Base-by-base conservation (phyloP, 2,888 invertebrate species). In the Cyaniris semiargus region DNA sequence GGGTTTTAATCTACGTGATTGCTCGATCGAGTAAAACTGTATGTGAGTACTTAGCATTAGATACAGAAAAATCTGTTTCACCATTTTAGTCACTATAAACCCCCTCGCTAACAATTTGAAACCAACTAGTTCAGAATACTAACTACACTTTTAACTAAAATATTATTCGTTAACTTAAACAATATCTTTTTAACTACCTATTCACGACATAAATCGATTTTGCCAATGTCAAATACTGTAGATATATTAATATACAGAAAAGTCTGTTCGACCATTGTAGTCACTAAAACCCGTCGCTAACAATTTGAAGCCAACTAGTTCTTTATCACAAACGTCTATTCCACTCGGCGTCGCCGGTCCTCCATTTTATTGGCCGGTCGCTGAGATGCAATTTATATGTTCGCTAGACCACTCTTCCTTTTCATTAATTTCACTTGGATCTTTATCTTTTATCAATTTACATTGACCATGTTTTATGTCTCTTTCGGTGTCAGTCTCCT, bases 241-340 rank as follows among this genome's bases (percentile, higher is more conserved):
- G 48, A 48, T 48, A 21, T 6, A 58, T 3, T 1, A 56, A 27
- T 27, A 23, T 60, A 23, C 21, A 23, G 27, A 31, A 66, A 15
- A 10, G 27, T 66, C 27, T 6, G 27, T 66, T 15, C 31, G 4
- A 15, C 18, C 31, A 66, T 15, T 66, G 66, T 66, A 7, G 27
- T 66, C 66, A 27, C 66, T 23, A 71, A n/a, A 71, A 3, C 34
- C 3, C 71, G 13, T 38, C 71, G 34, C 4, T 71, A 21, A 38
- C 71, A 71, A 71, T 78, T 79, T 76, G 34, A 76, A 76, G 78
- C 71, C 70, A 82, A 85, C 81, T 81, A 80, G 77, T 72, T 79
- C 77, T 78, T 75, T 79, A 82, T 82, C 81, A 81, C 83, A 84
- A 86, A 84, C 78, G 86, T 81, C 83, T 80, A 82, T 83, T 84